Conservation (phyloP, 2,113 vertebrate species). For the Psilopogon haemacephalus region DNA sequence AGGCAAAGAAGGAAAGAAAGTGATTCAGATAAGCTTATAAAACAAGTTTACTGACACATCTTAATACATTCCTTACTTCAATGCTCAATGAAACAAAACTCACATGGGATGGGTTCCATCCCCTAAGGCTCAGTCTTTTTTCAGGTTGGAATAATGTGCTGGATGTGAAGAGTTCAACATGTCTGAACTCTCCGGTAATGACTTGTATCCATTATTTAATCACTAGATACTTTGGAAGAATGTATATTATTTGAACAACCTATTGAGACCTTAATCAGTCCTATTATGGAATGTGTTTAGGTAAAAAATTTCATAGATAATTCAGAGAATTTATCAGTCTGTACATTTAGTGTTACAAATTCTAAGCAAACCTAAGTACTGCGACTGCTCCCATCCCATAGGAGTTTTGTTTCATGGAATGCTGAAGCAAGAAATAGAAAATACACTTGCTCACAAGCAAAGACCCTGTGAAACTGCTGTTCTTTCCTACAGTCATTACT, state of each 20-base stretch:
- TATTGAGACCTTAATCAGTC: background rate
- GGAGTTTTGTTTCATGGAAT: no score
- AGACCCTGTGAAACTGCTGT: background rate
- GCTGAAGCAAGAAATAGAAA: background rate
- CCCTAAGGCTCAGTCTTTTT: no score
- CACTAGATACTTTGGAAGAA: background rate
- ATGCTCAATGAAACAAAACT: background rate
- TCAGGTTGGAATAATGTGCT: background rate
- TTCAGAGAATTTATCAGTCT: no score
- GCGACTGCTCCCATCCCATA: no score
- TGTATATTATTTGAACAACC: background rate
- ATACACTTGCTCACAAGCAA: background rate
- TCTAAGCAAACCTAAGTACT: no score
- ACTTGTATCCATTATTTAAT: background rate
- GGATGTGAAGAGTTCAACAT: background rate
- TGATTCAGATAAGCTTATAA: background rate
- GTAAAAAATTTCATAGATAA: no score
- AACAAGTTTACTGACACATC: background rate
- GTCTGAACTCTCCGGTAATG: background rate
- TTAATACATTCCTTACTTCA: background rate
- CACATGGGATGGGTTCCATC: no score
- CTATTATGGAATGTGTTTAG: background rate
- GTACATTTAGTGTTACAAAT: no score
- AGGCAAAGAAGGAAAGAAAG: background rate
- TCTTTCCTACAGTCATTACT: background rate